Evolutionary conservation across 2,113 vertebrate genomes (phyloP), one percentile per base, ranked within the genome.

Genomic region (Apeltes quadracus): DNA sequence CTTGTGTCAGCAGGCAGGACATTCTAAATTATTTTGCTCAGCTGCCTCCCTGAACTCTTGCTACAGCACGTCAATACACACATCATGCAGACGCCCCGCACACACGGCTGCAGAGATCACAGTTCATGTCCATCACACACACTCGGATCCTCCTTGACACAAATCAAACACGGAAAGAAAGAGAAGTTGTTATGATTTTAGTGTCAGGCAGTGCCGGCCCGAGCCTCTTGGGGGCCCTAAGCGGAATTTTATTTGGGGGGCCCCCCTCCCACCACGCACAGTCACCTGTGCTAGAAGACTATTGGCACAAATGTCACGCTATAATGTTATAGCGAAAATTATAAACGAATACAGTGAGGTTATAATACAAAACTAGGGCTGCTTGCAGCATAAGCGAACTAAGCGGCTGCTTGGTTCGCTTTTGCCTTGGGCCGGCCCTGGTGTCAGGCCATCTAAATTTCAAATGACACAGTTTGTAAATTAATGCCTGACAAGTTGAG

Each of bases 1-100:
- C 93, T 94, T 94, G 93, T 93, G 91, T 94, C 93, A 94, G 93
- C 92, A 92, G 91, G 93, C 92, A 93, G 92, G 92, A 93, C 92
- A 88, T 89, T 92, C 90, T 89, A 90, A 93, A 94, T 93, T 93
- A 94, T 94, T 93, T 93, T 92, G 93, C 93, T 92, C 93, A 93
- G 93, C 92, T 93, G 93, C 92, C 89, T 92, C 91, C 91, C 84
- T 94, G 92, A 94, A 93, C 90, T 92, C 90, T 93, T 92, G 93
- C 90, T 93, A 92, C 91, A 84, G 90, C 91, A 92, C 90, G 91
- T 93, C 90, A 92, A 92, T 89, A 90, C 92, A 92, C 91, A 92
- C 92, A 91, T 90, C 90, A 92, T 85, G 84, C 86, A 74, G 72
- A 92, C 89, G 81, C 78, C 79, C 84, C 32, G 6, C 86, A 80